Evolutionary conservation across 2,113 vertebrate genomes (phyloP).

Genomic region (Oreocharis arfaki): DNA sequence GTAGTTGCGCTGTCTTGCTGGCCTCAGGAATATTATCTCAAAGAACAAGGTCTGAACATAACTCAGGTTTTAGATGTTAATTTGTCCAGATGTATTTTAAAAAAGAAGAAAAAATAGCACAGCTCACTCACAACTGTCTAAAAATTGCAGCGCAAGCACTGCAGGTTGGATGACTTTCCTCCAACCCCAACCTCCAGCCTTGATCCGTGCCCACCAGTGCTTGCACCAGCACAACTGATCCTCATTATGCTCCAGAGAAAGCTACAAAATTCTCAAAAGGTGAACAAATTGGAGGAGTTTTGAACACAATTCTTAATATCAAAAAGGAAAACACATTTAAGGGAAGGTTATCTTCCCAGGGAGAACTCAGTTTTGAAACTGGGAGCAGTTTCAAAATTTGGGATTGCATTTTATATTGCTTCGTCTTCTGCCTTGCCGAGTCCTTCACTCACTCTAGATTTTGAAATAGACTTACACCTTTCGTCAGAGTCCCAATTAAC

Average conservation of each 20-base stretch:
- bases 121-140: neutral
- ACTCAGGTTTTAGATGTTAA: neutral
- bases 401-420: neutral
- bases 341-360: neutral
- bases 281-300: neutral
- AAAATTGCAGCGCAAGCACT: neutral
- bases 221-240: neutral
- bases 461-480: neutral
- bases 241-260: neutral
- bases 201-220: fast-evolving
- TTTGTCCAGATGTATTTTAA: neutral
- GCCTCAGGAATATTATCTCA: slow-evolving; percentile 14
- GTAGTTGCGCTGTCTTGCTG: neutral
- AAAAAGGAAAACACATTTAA: neutral
- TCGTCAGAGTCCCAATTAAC: neutral
- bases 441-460: neutral
- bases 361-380: neutral
- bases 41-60: neutral
- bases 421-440: neutral
- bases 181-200: neutral
- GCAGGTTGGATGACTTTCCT: neutral
- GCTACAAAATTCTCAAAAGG: neutral
- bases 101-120: neutral
- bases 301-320: neutral
- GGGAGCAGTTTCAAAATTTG: neutral